These are phyloP conservation scores for Diuraphis noxia DNA, from an alignment of 1,140 invertebrate species.

Conservation along the genomic window DNA sequence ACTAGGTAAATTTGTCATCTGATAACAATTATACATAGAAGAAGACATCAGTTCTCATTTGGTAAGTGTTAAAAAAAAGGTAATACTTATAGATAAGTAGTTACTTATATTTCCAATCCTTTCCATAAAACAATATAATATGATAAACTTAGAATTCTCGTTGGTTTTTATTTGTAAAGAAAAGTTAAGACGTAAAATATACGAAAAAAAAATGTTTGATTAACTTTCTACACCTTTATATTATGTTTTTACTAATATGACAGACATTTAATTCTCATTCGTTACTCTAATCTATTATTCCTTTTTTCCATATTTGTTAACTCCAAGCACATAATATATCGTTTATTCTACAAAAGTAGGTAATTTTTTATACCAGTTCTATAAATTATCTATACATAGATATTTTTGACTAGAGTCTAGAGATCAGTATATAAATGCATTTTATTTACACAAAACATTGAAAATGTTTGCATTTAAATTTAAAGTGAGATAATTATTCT, in stretches of 20 bases:
- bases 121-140: neutral
- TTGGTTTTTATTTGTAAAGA: neutral
- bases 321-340: neutral
- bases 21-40: neutral
- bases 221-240: neutral
- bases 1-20: neutral
- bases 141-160: neutral
- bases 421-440: neutral
- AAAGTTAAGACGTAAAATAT: neutral
- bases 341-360: neutral
- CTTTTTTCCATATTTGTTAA: neutral
- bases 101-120: neutral
- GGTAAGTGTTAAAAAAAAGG: neutral
- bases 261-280: neutral
- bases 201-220: neutral
- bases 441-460: neutral
- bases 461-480: neutral
- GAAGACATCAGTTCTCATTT: neutral
- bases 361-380: neutral
- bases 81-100: neutral
- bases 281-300: neutral
- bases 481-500: neutral
- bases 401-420: neutral
- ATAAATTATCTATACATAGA: neutral
- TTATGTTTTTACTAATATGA: neutral